Conservation (phyloP, 2,888 invertebrate species). For the Belgica antarctica region DNA sequence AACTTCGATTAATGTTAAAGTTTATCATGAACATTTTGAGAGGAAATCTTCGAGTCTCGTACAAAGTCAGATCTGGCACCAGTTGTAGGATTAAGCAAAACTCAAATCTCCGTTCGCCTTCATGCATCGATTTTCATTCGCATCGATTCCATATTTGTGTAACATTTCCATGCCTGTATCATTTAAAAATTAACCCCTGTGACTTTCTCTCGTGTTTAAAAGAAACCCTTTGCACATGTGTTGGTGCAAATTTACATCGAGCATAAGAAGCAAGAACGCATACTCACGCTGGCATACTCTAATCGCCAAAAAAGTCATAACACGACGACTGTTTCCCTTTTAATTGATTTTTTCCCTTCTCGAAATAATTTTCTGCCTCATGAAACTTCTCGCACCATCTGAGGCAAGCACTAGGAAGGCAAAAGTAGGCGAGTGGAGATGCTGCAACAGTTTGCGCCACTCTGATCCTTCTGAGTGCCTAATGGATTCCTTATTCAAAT, state of each 20-base stretch:
- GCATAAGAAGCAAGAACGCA: conserved; percentile 33
- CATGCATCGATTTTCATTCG: not conserved
- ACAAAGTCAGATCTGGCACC: too few species aligned
- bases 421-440: too few species aligned
- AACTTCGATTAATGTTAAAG: too few species aligned
- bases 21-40: too few species aligned
- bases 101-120: too few species aligned
- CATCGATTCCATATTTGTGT: not conserved
- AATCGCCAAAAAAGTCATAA: conserved; percentile 32
- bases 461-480: not conserved
- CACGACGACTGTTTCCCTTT: conserved; percentile 27
- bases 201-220: not conserved
- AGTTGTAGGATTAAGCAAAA: too few species aligned
- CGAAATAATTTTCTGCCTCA: not conserved
- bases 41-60: too few species aligned
- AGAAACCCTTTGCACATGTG: not conserved
- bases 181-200: conserved; percentile 8
- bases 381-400: not conserved
- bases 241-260: not conserved
- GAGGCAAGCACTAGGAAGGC: not conserved
- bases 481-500: not conserved
- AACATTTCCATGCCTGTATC: conserved; percentile 6
- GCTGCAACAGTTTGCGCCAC: too few species aligned
- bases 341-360: conserved; percentile 30
- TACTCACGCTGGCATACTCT: conserved; percentile 4